Conservation (phyloP, 1,140 invertebrate genomes). For the Amphibalanus amphitrite region DNA sequence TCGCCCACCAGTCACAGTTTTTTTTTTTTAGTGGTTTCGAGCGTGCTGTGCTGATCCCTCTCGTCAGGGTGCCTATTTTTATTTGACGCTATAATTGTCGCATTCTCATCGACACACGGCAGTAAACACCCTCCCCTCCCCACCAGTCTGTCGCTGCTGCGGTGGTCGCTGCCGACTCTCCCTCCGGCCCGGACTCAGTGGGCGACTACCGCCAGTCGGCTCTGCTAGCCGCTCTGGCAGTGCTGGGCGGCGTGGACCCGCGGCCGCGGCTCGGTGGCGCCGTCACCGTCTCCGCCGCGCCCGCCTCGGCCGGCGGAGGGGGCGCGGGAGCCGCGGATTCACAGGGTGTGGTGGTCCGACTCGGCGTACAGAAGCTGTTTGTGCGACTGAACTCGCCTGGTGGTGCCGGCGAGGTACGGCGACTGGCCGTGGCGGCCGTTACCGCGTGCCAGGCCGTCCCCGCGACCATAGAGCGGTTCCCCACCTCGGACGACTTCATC, state of each 20-base stretch:
- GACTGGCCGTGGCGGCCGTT: neutral
- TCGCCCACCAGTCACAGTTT: too few species aligned
- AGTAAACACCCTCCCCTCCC: too few species aligned
- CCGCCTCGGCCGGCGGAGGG: slow-evolving; percentile 34
- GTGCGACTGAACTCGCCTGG: neutral
- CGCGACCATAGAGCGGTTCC: slow-evolving; percentile 26
- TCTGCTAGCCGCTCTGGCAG: slow-evolving; percentile 44
- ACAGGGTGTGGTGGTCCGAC: slow-evolving; percentile 29
- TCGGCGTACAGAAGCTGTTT: slow-evolving; percentile 16
- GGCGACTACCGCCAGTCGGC: neutral
- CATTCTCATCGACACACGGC: too few species aligned
- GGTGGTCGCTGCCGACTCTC: neutral
- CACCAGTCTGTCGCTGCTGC: too few species aligned
- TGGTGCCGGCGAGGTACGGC: neutral
- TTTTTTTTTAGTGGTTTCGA: too few species aligned
- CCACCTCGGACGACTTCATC: neutral
- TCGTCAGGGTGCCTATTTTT: too few species aligned
- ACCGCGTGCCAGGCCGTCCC: slow-evolving; percentile 6
- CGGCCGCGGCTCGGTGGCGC: slow-evolving; percentile 54
- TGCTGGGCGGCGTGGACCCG: slow-evolving; percentile 69
- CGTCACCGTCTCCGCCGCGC: slow-evolving; percentile 26
- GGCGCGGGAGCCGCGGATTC: slow-evolving; percentile 46
- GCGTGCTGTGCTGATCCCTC: too few species aligned
- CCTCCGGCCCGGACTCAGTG: neutral
- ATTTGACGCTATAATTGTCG: too few species aligned